Conservation (phyloP, 2,797 vertebrate genomes). For the Xenopus petersii region DNA sequence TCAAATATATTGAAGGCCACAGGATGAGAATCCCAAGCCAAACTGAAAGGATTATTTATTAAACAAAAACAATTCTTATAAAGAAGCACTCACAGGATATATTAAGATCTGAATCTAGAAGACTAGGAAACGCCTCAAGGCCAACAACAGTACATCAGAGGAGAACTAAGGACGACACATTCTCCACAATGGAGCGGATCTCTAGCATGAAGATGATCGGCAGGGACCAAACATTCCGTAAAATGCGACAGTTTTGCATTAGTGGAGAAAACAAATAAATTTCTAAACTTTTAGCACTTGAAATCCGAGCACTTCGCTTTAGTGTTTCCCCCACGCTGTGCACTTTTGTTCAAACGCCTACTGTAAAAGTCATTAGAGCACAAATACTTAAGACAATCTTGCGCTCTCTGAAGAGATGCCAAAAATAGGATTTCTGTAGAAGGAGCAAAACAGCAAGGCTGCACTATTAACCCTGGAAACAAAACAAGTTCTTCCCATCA, state of each 20-base stretch:
- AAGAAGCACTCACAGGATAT: no score
- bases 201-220: neutral
- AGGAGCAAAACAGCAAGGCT: constrained; percentile 6
- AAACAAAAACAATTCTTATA: no score
- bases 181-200: neutral
- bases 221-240: neutral
- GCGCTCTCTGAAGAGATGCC: neutral
- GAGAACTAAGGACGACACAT: neutral
- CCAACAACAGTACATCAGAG: no score
- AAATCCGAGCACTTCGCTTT: constrained; percentile 1
- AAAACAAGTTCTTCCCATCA: neutral
- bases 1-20: no score
- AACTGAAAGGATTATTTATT: no score
- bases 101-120: no score
- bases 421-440: neutral
- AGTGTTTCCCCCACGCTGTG: neutral
- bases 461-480: neutral
- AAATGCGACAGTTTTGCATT: neutral
- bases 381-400: neutral
- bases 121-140: no score
- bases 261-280: constrained; percentile 20
- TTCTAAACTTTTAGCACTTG: neutral
- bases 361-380: constrained; percentile 28
- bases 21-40: no score
- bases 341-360: constrained; percentile 2